Evolutionary conservation across 2,888 invertebrate genomes (phyloP), one percentile per base, ranked within the genome.

Genomic region (Vannuccia rotundouncinata): DNA sequence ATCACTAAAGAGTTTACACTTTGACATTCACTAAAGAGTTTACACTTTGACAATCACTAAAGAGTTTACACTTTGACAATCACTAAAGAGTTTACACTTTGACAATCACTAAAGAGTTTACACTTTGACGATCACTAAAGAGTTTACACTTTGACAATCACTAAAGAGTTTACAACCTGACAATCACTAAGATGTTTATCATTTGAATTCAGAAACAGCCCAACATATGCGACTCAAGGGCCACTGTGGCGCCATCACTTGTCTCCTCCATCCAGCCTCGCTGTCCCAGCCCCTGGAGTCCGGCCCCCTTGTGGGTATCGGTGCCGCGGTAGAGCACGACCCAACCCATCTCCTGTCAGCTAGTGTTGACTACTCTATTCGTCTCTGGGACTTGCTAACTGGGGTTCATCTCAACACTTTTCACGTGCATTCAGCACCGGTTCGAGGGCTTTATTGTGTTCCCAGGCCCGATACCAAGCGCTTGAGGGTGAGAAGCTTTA

Each of bases 371-470:
- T 99, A 99, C 89, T 95, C 96, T 0, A 95, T 96, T 0, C 95
- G 95, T 84, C 90, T 98, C 0, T 98, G 97, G 97, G 96, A 98
- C 86, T 89, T 98, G 83, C 94, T 93, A 86, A 92, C 93, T 31
- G 95, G 96, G 0, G 92, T 92, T 0, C 89, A 96, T 59, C 89
- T 99, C 79, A 95, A 98, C 87, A 91, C 95, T 1, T 99, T 98
- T 90, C 95, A 95, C 85, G 96, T 97, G 0, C 98, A 99, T 88
- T 98, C 97, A 0, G 99, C 98, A 0, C 96, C 97, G 89, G 94
- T 99, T 17, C 93, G 84, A 17, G 59, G 5, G 0, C n/a, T n/a
- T 13, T 76, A 77, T 28, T 76, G 25, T 30, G 17, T 29, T 29
- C 75, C 28, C 17, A 22, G 1, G n/a, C 45, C 45, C 17, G 45